These are phyloP conservation scores for Tangara arthus DNA, from an alignment of 2,797 vertebrate species.

Conservation along the genomic window DNA sequence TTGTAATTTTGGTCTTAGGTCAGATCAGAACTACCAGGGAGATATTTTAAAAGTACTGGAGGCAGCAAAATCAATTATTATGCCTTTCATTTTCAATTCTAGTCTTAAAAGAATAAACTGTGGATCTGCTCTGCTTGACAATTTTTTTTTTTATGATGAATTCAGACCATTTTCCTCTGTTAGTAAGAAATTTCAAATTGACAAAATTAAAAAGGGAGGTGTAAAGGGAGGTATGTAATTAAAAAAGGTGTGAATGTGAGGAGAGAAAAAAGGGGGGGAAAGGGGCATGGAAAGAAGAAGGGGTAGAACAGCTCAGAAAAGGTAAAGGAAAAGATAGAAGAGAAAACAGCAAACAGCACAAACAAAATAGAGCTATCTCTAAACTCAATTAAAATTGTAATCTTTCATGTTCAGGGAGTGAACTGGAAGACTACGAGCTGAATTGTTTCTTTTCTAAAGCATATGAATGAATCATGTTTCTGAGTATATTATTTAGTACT, in stretches of 20 bases:
- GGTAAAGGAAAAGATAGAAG: not conserved
- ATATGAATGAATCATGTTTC: conserved; percentile 52
- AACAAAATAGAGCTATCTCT: not conserved
- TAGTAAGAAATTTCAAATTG: not conserved
- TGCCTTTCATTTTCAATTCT: not conserved
- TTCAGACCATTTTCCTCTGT: not conserved
- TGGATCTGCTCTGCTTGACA: not conserved
- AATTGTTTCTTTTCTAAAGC: conserved; percentile 31
- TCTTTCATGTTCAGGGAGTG: not conserved
- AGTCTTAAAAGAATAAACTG: not conserved
- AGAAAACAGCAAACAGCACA: not conserved
- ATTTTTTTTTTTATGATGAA: not conserved
- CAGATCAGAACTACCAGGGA: not conserved
- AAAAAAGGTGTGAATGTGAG: not conserved
- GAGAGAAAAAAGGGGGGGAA: not conserved
- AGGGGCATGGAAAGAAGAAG: accelerated
- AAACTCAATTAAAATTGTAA: conserved; percentile 31
- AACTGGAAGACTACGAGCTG: not conserved
- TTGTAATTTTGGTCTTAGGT: not conserved
- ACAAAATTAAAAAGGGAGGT: not conserved
- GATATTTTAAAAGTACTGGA: not conserved
- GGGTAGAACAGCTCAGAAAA: not conserved
- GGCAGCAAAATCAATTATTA: not conserved
- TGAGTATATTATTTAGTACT: conserved; percentile 47
- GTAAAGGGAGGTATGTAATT: not conserved